Evolutionary conservation across 1,140 invertebrate species (phyloP).

Genomic region (Drosophila carrolli): DNA sequence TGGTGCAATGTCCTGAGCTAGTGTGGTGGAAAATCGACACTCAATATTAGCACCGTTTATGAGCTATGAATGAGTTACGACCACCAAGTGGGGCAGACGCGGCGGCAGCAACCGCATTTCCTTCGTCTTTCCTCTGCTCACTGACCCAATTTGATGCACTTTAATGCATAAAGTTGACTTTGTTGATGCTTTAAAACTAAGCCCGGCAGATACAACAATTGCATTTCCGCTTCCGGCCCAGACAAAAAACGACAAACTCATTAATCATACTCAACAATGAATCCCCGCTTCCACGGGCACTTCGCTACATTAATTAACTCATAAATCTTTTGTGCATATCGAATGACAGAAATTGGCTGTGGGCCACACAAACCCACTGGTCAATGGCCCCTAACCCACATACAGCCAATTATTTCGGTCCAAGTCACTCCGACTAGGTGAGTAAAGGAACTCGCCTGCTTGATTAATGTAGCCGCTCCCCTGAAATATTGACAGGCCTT

Average conservation of each 20-base stretch:
- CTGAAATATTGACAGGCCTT: conserved; percentile 69
- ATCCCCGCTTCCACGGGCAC: conserved; percentile 7
- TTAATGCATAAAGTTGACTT: conserved; percentile 13
- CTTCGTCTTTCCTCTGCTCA: neutral
- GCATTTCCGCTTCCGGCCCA: conserved; percentile 28
- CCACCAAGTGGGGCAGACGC: conserved; percentile 23
- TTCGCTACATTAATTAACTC: conserved; percentile 75
- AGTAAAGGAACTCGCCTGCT: conserved; percentile 27
- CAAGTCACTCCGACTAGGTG: conserved; percentile 51
- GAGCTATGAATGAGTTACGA: conserved; percentile 73
- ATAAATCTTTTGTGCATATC: conserved; percentile 79
- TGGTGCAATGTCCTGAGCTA: conserved; percentile 68
- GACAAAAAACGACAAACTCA: conserved; percentile 32
- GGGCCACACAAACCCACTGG: conserved; percentile 8
- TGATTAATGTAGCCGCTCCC: conserved; percentile 71
- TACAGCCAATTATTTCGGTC: conserved; percentile 65
- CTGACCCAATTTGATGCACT: conserved; percentile 5
- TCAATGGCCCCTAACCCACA: neutral
- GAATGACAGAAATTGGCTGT: conserved; percentile 70
- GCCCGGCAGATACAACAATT: conserved; percentile 14
- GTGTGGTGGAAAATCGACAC: conserved; percentile 74
- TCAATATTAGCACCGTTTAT: conserved; percentile 79
- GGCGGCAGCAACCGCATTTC: conserved; percentile 29
- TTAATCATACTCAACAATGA: conserved; percentile 74
- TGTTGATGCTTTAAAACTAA: conserved; percentile 50